phyloP scores from a whole-genome alignment of 2,888 invertebrate species.

The Anthoptus insignis region DNA sequence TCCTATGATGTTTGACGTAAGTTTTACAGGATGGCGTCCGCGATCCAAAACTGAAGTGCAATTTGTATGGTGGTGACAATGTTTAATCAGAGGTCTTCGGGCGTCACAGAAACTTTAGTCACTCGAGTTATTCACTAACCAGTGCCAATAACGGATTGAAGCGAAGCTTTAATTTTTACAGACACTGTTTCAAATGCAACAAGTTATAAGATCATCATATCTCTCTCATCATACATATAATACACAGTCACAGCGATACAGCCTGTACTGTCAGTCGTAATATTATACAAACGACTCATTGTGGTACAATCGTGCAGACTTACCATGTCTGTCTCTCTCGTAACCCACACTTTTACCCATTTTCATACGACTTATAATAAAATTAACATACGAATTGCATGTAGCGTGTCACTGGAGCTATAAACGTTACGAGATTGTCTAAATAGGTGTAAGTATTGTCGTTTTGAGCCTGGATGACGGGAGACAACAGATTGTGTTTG shows the following conservation, averaged over 20 bases:
- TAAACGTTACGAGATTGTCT: conserved; percentile 54
- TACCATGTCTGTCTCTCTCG: conserved; percentile 58
- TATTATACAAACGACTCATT: conserved; percentile 76
- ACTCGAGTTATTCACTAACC: too few relatives aligned
- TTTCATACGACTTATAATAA: conserved; percentile 71
- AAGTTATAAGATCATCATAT: too few relatives aligned
- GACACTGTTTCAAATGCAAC: too few relatives aligned
- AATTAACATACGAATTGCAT: conserved; percentile 77
- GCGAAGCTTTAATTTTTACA: too few relatives aligned
- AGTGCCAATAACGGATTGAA: too few relatives aligned
- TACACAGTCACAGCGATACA: conserved; percentile 29
- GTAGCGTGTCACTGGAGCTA: conserved; percentile 56
- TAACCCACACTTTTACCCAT: conserved; percentile 77
- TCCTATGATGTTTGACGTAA: too few relatives aligned
- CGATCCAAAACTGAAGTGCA: too few relatives aligned
- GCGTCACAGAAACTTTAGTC: too few relatives aligned
- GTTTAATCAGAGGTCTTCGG: too few relatives aligned
- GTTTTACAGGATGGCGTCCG: too few relatives aligned
- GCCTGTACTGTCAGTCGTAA: conserved; percentile 57
- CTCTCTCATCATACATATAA: too few relatives aligned
- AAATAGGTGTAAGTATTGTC: conserved; percentile 48
- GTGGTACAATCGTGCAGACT: conserved; percentile 63
- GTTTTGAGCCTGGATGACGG: conserved; percentile 15
- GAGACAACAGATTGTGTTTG: conserved; percentile 2
- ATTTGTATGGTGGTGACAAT: too few relatives aligned